Evolutionary conservation across 2,113 vertebrate genomes (phyloP), one percentile per base, ranked within the genome.

Genomic region (Casuarius casuarius): DNA sequence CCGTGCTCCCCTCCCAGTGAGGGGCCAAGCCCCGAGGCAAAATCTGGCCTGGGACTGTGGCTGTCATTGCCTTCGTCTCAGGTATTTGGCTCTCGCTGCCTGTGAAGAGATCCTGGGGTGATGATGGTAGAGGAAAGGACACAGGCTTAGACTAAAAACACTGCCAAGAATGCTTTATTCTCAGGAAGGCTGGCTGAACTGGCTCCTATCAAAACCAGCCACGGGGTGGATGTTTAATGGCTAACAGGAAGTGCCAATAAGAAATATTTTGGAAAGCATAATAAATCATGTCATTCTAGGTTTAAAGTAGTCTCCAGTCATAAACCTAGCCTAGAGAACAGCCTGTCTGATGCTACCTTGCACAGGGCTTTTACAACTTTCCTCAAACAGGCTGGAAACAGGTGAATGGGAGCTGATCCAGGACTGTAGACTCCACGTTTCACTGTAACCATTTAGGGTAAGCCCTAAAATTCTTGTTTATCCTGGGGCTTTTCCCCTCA

Each of bases 291-390:
- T 33, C 31, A 35, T 31, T 71, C n/a, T 19, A 54, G 33, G 11
- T 38, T 83, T 89, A 70, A 9, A 72, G 21, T 42, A 35, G 58
- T 49, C 10, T 76, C 33, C 49, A 73, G 4, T 65, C 89, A 49
- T 40, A 63, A 29, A 38, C 20, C 13, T 44, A 58, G 20, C n/a
- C 17, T 3, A 59, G 25, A 87, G 25, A 72, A 40, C 26, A 52
- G 38, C 0, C 0, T 67, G 26, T 62, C 38, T 85, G 38, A 59
- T 9, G 5, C 9, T n/a, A 7, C 15, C 48, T 66, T 23, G 49
- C 51, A 12, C 25, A 38, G 35, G 10, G 49, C 1, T 87, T 74
- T 66, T 52, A 20, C 12, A 35, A 38, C 15, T 91, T 82, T 92
- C 74, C 66, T 79, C 35, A 48, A 51, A 38, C 15, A 68, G 54